phyloP scores from a whole-genome alignment of 2,113 vertebrate genomes.

The Tor tambroides region DNA sequence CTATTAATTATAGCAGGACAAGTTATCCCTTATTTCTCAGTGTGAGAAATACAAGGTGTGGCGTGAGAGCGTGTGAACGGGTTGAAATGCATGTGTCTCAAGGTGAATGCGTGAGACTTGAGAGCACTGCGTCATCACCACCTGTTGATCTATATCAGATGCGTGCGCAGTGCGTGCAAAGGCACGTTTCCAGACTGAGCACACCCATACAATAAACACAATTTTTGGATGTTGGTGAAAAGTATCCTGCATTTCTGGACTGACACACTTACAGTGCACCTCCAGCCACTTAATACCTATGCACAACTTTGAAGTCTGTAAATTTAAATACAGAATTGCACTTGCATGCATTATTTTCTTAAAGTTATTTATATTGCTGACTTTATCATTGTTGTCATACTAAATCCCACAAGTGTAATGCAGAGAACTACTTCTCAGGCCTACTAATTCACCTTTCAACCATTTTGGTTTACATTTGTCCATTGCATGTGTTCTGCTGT shows the following conservation, averaged over 20 bases:
- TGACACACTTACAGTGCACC: neutral
- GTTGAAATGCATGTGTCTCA: too few relatives aligned
- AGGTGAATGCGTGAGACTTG: too few relatives aligned
- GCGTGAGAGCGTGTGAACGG: too few relatives aligned
- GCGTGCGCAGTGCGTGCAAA: neutral
- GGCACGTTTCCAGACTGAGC: neutral
- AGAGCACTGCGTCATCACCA: too few relatives aligned
- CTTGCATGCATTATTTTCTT: neutral
- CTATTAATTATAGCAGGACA: too few relatives aligned
- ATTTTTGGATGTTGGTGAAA: neutral
- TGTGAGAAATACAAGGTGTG: too few relatives aligned
- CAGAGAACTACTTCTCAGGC: neutral
- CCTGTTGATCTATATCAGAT: too few relatives aligned
- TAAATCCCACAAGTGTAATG: neutral
- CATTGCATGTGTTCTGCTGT: slow-evolving; percentile 38
- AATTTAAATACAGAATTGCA: neutral
- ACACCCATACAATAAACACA: neutral
- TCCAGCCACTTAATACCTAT: too few relatives aligned
- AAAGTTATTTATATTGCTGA: neutral
- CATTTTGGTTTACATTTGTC: slow-evolving; percentile 25
- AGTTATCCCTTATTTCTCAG: too few relatives aligned
- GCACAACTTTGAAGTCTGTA: too few relatives aligned
- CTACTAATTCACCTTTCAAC: slow-evolving; percentile 4
- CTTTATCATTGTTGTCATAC: neutral
- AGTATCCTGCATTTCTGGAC: neutral